phyloP scores from a whole-genome alignment of 2,888 invertebrate genomes.

The Leptinotarsa juncta region DNA sequence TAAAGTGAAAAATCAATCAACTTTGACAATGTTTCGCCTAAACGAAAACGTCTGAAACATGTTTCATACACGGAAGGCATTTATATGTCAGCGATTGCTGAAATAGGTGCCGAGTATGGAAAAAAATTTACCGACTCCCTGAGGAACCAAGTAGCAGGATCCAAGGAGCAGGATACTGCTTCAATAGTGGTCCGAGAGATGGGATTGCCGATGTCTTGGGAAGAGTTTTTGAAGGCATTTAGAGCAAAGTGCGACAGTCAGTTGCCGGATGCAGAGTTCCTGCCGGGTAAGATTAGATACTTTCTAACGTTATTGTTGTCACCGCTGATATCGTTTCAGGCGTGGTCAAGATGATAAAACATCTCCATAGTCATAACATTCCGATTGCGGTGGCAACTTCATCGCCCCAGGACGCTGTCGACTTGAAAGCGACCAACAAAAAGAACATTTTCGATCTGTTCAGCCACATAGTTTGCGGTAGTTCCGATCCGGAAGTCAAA shows the following conservation, averaged over 20 bases:
- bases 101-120: conserved; percentile 74
- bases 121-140: conserved; percentile 81
- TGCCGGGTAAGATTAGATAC: conserved; percentile 78
- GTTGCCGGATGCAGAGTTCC: conserved; percentile 72
- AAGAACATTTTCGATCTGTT: conserved; percentile 77
- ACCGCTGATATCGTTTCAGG: conserved; percentile 67
- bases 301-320: neutral
- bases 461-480: conserved; percentile 83
- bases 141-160: conserved; percentile 79
- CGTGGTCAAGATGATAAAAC: conserved; percentile 80
- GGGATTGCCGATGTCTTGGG: conserved; percentile 73
- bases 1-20: conserved; percentile 55
- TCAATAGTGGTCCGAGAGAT: conserved; percentile 69
- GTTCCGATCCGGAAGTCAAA: conserved; percentile 85
- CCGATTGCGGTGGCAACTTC: conserved; percentile 92
- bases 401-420: conserved; percentile 77
- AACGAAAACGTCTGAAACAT: neutral
- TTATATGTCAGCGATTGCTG: conserved; percentile 79
- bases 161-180: conserved; percentile 72
- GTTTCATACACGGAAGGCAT: conserved; percentile 78
- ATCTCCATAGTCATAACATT: conserved; percentile 78
- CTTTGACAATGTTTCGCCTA: neutral
- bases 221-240: conserved; percentile 72
- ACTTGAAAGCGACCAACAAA: conserved; percentile 75
- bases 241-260: conserved; percentile 68